Evolutionary conservation across 2,888 invertebrate species (phyloP).

Genomic region (Tiphia femorata): DNA sequence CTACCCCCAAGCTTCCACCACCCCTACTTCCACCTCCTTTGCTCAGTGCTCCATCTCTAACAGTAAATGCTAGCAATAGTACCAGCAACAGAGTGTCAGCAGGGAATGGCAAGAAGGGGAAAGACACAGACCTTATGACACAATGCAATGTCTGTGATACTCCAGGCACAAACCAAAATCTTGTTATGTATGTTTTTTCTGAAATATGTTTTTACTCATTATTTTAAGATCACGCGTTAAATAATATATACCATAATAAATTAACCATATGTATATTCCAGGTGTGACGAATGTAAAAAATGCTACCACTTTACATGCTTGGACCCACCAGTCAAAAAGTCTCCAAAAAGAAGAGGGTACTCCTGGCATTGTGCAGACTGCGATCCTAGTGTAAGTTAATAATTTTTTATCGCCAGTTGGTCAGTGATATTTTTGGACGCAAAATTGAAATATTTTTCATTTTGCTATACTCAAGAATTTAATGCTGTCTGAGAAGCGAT

Average conservation of each 20-base stretch:
- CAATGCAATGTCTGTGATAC: slow-evolving; percentile 79
- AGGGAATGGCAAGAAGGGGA: slow-evolving; percentile 57
- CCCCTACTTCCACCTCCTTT: slow-evolving; percentile 46
- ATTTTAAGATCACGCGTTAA: not conserved
- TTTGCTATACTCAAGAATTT: not conserved
- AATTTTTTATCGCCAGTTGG: slow-evolving; percentile 30
- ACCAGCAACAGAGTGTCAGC: slow-evolving; percentile 43
- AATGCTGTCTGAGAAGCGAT: not conserved
- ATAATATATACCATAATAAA: too few species aligned
- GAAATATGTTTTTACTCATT: not conserved
- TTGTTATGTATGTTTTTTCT: slow-evolving; percentile 75
- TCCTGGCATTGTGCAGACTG: slow-evolving; percentile 97
- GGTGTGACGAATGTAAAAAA: slow-evolving; percentile 92
- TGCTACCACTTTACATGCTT: slow-evolving; percentile 94
- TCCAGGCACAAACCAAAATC: slow-evolving; percentile 75
- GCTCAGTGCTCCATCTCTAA: slow-evolving; percentile 50
- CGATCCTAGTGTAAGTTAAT: slow-evolving; percentile 84
- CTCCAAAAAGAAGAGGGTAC: slow-evolving; percentile 93
- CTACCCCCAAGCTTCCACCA: slow-evolving; percentile 45
- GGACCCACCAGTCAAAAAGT: slow-evolving; percentile 93
- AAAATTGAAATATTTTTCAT: slow-evolving; percentile 23
- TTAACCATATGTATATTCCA: slow-evolving; percentile 68
- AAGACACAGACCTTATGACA: slow-evolving; percentile 69
- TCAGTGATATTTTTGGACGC: slow-evolving; percentile 20
- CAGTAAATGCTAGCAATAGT: slow-evolving; percentile 29